phyloP scores from a whole-genome alignment of 2,888 invertebrate species.

The Tenthredo distinguenda region DNA sequence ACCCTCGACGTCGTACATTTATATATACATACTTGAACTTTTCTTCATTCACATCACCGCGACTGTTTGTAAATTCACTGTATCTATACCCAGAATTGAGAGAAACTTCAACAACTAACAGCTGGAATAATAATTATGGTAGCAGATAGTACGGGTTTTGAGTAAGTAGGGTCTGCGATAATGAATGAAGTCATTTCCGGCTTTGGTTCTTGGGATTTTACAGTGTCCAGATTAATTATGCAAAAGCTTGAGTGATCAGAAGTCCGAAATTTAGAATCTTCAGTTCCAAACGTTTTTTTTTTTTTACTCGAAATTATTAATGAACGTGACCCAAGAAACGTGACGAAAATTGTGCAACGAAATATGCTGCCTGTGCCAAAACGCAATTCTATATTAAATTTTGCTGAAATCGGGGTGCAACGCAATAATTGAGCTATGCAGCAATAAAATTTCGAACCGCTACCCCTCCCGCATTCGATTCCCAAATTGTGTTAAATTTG shows the following conservation, averaged over 20 bases:
- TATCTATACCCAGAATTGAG: not conserved
- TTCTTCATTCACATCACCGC: not conserved
- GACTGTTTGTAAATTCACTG: constrained; percentile 15
- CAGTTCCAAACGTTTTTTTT: not conserved
- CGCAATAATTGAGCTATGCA: too few species aligned
- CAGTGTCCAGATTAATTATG: not conserved
- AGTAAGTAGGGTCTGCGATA: not conserved
- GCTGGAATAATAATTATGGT: not conserved
- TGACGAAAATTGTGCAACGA: too few species aligned
- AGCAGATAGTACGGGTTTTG: not conserved
- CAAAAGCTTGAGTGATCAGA: not conserved
- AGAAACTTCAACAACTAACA: not conserved
- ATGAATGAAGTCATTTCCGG: not conserved
- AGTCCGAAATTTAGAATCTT: not conserved
- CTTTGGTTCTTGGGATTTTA: not conserved
- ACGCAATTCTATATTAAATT: too few species aligned
- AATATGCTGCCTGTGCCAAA: too few species aligned
- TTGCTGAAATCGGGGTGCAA: too few species aligned
- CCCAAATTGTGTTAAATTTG: too few species aligned
- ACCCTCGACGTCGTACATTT: not conserved
- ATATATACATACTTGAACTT: not conserved
- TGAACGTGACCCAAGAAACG: not conserved
- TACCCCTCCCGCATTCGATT: too few species aligned
- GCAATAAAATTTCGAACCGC: too few species aligned
- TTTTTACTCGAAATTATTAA: not conserved